These are phyloP conservation scores for Champsocephalus gunnari DNA, from an alignment of 2,797 vertebrate genomes.

Conservation along the genomic window DNA sequence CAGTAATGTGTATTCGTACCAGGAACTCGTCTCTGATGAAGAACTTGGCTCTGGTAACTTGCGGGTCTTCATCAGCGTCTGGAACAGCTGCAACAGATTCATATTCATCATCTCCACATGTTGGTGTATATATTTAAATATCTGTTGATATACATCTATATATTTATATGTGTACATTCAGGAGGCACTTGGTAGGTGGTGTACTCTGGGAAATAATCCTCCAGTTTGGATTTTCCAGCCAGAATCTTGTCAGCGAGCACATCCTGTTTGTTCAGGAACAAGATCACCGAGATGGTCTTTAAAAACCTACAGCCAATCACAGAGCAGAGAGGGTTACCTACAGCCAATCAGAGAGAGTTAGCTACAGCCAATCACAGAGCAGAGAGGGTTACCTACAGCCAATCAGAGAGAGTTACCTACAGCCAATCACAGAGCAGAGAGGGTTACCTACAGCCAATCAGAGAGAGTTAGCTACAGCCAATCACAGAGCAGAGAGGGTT, in stretches of 20 bases:
- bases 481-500: constrained; percentile 1
- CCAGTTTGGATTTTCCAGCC: constrained; percentile 98
- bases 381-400: background rate
- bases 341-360: constrained; percentile 3
- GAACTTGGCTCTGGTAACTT: constrained; percentile 96
- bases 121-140: background rate
- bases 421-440: constrained; percentile 25
- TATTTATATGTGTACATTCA: constrained; percentile 84
- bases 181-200: constrained; percentile 91
- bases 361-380: constrained; percentile 38
- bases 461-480: background rate
- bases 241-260: constrained; percentile 97
- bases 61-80: constrained; percentile 93
- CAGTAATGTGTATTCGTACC: constrained; percentile 57
- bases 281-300: constrained; percentile 96
- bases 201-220: constrained; percentile 98
- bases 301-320: constrained; percentile 88
- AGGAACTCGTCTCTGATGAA: constrained; percentile 98
- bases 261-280: constrained; percentile 99
- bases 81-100: constrained; percentile 86
- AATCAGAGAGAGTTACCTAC: constrained; percentile 48
- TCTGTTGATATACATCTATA: background rate
- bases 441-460: background rate
- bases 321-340: background rate
- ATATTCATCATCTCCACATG: background rate